These are phyloP conservation scores for Macroglossus sobrinus DNA, from an alignment of 2,113 vertebrate species.

Conservation along the genomic window DNA sequence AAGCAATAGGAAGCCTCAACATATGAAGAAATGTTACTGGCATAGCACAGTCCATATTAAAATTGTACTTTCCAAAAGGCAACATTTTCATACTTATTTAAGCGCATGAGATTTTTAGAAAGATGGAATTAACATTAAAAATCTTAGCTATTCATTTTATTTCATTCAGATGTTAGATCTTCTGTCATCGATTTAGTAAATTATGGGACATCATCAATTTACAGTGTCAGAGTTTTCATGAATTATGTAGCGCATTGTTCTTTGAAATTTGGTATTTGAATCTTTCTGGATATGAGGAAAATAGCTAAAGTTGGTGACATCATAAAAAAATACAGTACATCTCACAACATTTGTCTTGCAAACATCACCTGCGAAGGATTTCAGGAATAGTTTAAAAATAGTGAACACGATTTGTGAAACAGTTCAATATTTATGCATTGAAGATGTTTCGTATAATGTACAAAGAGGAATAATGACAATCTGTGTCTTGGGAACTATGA, in stretches of 20 bases:
- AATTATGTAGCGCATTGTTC: neutral
- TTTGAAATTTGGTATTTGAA: constrained; percentile 25
- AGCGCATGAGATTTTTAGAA: neutral
- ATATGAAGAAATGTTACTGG: neutral
- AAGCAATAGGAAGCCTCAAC: neutral
- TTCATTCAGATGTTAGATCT: neutral
- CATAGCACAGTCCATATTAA: constrained; percentile 15
- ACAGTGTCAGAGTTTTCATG: neutral
- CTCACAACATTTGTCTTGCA: constrained; percentile 13
- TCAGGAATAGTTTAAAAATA: constrained; percentile 12
- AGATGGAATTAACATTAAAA: constrained; percentile 5
- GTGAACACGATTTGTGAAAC: neutral
- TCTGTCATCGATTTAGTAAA: constrained; percentile 1
- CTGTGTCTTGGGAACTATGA: neutral
- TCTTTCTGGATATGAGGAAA: constrained; percentile 16
- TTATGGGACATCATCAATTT: neutral
- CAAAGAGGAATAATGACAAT: neutral
- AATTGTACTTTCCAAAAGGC: neutral
- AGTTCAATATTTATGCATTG: neutral
- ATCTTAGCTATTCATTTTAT: constrained; percentile 14
- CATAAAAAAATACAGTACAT: neutral
- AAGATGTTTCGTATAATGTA: constrained; percentile 35
- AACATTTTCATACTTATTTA: neutral
- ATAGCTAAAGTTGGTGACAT: constrained; percentile 32
- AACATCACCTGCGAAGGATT: neutral